Evolutionary conservation across 2,797 vertebrate genomes (phyloP).

Genomic region (Dipus sagitta): DNA sequence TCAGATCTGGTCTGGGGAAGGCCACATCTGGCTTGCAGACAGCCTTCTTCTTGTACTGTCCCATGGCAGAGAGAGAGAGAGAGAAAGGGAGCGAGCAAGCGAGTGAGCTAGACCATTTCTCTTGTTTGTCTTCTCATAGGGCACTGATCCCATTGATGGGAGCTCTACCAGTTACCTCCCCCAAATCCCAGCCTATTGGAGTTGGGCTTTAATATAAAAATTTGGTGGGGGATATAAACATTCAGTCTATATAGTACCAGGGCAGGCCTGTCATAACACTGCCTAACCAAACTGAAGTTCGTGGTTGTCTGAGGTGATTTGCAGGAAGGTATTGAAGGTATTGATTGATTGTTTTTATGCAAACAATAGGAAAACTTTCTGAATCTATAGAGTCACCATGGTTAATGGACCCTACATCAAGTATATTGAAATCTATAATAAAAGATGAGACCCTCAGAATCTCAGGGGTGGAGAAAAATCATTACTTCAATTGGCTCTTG

Average conservation of each 20-base stretch:
- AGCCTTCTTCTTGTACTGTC: neutral
- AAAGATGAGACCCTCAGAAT: conserved; percentile 53
- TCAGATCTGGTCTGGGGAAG: neutral
- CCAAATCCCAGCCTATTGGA: neutral
- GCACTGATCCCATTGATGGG: neutral
- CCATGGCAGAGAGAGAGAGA: too few relatives aligned
- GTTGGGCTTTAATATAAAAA: neutral
- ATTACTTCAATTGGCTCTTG: conserved; percentile 38
- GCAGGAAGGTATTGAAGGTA: conserved; percentile 2
- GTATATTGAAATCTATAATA: conserved; percentile 28
- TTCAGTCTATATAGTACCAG: neutral
- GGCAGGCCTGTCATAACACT: neutral
- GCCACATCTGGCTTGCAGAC: neutral
- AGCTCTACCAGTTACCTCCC: neutral
- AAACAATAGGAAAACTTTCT: neutral
- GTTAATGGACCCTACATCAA: neutral
- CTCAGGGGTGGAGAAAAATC: conserved; percentile 52
- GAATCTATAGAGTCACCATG: conserved; percentile 2
- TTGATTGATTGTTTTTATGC: conserved; percentile 44
- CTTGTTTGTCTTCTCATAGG: neutral
- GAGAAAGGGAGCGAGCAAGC: too few relatives aligned
- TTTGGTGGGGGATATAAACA: neutral
- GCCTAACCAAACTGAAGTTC: neutral
- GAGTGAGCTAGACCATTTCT: neutral
- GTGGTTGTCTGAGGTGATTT: neutral